Conservation (phyloP, 1,140 invertebrate genomes). For the Adelges cooleyi region DNA sequence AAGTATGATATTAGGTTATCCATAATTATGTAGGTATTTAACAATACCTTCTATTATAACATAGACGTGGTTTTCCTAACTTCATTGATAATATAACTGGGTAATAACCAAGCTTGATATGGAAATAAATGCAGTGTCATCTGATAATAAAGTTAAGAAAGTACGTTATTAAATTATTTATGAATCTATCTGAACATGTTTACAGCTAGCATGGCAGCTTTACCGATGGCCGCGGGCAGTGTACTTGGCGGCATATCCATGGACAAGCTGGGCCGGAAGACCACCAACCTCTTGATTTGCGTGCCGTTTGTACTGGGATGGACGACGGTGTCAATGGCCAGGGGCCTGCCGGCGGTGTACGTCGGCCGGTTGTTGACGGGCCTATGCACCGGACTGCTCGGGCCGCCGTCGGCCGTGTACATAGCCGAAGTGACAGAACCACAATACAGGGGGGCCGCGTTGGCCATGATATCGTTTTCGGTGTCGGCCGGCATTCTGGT, state of each 20-base stretch:
- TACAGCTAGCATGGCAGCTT: conserved; percentile 45
- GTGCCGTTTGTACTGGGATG: conserved; percentile 54
- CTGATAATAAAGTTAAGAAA: no score
- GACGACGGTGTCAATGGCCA: conserved; percentile 46
- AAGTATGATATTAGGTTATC: no score
- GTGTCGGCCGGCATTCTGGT: conserved; percentile 46
- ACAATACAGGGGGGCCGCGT: conserved; percentile 43
- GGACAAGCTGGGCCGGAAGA: conserved; percentile 54
- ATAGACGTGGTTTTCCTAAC: no score
- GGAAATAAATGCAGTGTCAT: no score
- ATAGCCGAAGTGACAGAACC: conserved; percentile 36
- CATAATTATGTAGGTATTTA: no score
- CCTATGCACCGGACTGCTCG: conserved; percentile 43
- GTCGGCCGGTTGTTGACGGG: conserved; percentile 56
- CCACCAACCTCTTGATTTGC: conserved; percentile 47
- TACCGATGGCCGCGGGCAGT: conserved; percentile 49
- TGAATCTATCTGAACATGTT: no score
- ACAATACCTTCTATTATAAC: no score
- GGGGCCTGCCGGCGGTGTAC: conserved; percentile 43
- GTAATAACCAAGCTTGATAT: no score
- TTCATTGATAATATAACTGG: no score
- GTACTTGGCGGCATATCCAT: conserved; percentile 48
- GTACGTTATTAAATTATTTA: no score
- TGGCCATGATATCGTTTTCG: conserved; percentile 44
- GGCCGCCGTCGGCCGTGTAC: conserved; percentile 43